A percentile compares a stretch with the other conserved stretches of the same genome.
phyloP scores from a whole-genome alignment of 1,140 invertebrate species.

The Panagrolaimus sp. region DNA sequence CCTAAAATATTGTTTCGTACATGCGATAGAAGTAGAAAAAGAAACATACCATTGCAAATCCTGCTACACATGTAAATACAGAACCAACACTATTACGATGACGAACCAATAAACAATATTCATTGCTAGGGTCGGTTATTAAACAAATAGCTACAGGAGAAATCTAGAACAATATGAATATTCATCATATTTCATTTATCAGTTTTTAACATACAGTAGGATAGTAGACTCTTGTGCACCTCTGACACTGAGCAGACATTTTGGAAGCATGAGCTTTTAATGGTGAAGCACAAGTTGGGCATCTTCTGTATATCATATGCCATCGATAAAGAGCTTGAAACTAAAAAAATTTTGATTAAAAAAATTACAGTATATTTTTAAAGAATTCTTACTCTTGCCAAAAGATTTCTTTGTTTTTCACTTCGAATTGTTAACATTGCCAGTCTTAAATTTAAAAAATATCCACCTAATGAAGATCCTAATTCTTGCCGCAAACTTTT shows the following conservation, averaged over 20 bases:
- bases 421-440: conserved; percentile 48
- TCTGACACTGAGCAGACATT: conserved; percentile 33
- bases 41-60: conserved; percentile 61
- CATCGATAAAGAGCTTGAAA: conserved; percentile 49
- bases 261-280: conserved; percentile 43
- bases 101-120: conserved; percentile 62
- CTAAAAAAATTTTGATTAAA: conserved; percentile 19
- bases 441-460: conserved; percentile 43
- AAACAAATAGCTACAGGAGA: conserved; percentile 64
- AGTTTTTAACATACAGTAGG: conserved; percentile 32
- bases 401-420: conserved; percentile 34
- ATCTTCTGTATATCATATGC: conserved; percentile 43
- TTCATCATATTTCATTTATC: background rate
- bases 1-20: too few species aligned
- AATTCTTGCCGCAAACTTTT: conserved; percentile 14
- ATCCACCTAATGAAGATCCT: conserved; percentile 38
- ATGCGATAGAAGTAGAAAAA: too few species aligned
- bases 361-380: background rate
- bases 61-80: conserved; percentile 65
- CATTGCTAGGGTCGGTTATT: conserved; percentile 60
- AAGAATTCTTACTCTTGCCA: conserved; percentile 27
- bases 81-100: conserved; percentile 61
- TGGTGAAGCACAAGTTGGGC: conserved; percentile 38
- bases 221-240: conserved; percentile 35
- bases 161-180: conserved; percentile 39